Evolutionary conservation across 2,888 invertebrate genomes (phyloP).

Genomic region (Cephalotes varians): DNA sequence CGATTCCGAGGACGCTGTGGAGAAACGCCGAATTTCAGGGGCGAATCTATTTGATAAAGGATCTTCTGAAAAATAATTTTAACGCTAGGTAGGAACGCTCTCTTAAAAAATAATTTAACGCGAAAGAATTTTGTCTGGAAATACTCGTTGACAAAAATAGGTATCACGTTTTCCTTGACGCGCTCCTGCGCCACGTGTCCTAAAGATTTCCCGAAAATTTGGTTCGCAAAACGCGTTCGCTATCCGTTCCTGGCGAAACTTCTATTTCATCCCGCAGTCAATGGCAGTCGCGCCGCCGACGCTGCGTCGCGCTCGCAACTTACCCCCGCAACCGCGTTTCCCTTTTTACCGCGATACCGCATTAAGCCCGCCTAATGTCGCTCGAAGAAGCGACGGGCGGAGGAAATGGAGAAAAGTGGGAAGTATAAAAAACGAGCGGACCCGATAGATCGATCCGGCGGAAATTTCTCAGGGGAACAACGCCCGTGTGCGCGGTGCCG

Average conservation of each 20-base stretch:
- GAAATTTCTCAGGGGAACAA: conserved; percentile 73
- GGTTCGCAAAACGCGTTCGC: conserved; percentile 52
- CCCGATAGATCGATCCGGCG: conserved; percentile 72
- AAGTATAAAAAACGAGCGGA: conserved; percentile 48
- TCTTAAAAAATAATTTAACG: neutral
- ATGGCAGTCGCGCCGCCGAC: conserved; percentile 71
- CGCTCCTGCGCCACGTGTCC: neutral
- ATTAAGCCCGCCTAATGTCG: conserved; percentile 73
- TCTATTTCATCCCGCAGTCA: conserved; percentile 76
- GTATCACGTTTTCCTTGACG: neutral
- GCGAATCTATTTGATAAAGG: conserved; percentile 14
- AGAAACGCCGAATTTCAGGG: conserved; percentile 30
- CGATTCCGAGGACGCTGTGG: conserved; percentile 24
- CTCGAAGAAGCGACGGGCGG: conserved; percentile 54
- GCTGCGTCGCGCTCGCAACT: conserved; percentile 19
- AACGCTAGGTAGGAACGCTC: neutral
- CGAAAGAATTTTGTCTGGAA: neutral
- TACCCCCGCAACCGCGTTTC: conserved; percentile 60
- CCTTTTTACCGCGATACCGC: conserved; percentile 66
- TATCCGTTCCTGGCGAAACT: conserved; percentile 51
- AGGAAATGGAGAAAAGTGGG: neutral
- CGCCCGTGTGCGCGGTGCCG: conserved; percentile 18
- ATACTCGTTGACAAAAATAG: neutral
- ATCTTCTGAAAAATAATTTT: neutral
- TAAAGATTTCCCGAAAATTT: neutral